Evolutionary conservation across 2,113 vertebrate genomes (phyloP).

Genomic region (Suricata suricatta): DNA sequence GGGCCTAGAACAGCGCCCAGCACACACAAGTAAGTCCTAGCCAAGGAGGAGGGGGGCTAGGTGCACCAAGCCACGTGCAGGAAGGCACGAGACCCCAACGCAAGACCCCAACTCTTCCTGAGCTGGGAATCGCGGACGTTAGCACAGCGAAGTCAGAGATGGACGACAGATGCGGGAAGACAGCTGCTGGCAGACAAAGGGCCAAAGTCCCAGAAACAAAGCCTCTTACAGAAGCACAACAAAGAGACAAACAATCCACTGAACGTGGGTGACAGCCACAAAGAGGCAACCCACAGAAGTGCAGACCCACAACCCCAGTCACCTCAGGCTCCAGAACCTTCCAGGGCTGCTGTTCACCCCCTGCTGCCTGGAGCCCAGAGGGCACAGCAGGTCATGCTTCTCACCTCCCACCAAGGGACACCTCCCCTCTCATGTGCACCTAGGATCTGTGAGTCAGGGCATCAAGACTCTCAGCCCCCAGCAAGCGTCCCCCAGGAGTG

Average conservation of each 20-base stretch:
- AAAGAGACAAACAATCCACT: neutral
- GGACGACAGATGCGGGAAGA: accelerated
- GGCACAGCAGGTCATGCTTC: neutral
- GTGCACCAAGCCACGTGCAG: accelerated
- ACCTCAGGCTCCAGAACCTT: neutral
- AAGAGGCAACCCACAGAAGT: no score
- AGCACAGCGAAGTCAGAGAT: accelerated
- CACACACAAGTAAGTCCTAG: neutral
- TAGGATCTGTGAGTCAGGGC: neutral
- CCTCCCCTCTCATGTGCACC: neutral
- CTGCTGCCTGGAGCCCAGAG: neutral
- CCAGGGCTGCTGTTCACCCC: neutral
- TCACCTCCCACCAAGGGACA: neutral
- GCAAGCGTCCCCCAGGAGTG: accelerated
- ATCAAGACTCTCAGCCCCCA: neutral
- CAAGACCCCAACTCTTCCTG: neutral
- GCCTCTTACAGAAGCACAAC: neutral
- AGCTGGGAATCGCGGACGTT: accelerated
- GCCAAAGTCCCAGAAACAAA: neutral
- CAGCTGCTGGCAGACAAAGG: neutral
- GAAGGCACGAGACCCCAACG: neutral
- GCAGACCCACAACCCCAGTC: accelerated
- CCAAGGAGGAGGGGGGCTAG: neutral
- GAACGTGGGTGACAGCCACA: accelerated
- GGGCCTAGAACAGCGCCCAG: accelerated